Conservation (phyloP, 1,140 invertebrate species). For the Laupala kohalensis region DNA sequence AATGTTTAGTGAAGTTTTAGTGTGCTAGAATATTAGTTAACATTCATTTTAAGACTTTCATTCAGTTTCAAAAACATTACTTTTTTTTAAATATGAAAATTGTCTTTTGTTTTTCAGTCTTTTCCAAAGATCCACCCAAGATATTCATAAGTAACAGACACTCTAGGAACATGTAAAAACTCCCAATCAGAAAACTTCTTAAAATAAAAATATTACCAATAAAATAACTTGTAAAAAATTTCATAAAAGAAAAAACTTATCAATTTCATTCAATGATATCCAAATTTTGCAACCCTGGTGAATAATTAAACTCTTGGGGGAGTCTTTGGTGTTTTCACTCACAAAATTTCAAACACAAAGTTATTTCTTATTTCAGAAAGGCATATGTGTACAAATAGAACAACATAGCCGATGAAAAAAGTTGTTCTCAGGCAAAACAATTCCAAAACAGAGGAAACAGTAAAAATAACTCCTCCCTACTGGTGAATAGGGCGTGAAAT, state of each 20-base stretch:
- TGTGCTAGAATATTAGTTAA: neutral
- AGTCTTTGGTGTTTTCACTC: no score
- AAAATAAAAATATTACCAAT: neutral
- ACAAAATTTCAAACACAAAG: no score
- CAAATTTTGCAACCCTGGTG: no score
- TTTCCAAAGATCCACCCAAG: neutral
- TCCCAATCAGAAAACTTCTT: neutral
- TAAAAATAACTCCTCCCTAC: no score
- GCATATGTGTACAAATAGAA: no score
- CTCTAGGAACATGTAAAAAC: neutral
- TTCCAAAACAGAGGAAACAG: no score
- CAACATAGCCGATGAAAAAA: no score
- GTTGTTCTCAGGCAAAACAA: no score
- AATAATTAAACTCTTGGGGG: no score
- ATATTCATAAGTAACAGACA: neutral
- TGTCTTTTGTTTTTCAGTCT: neutral
- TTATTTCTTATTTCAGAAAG: no score
- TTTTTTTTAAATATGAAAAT: neutral
- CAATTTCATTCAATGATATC: no score
- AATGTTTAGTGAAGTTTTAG: neutral
- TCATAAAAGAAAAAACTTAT: neutral
- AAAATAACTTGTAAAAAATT: neutral
- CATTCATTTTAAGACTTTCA: neutral
- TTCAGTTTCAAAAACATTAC: neutral
- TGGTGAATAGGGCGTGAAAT: no score